Evolutionary conservation across 1,140 invertebrate species (phyloP), one percentile per base, ranked within the genome.

Genomic region (Caerostris extrusa): DNA sequence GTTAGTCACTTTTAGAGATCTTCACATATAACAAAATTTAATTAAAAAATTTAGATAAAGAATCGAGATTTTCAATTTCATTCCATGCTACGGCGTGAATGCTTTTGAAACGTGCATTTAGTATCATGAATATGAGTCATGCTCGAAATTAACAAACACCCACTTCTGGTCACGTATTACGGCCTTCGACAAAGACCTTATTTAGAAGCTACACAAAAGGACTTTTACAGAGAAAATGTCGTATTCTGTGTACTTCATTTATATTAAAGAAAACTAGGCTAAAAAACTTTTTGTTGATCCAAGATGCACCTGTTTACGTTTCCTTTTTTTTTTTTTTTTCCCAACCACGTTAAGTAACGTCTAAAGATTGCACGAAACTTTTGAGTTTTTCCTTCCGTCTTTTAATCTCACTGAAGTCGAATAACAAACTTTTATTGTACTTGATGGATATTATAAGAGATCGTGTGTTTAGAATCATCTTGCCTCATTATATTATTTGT

Each of bases 91-190:
- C 14, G 71, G 71, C 8, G 71, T 50, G 71, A 77, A 77, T 77
- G 71, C 71, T 77, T 77, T 77, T 50, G 10, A 77, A 53, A 53
- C 71, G 71, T 77, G 71, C 71, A 50, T 34, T 12, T 19, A 7
- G 34, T 77, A 34, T 77, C 71, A 53, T 77, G 71, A 34, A 3
- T 85, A 2, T 85, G 83, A 85, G 57, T 85, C 83, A 85, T 85
- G 83, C 83, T 85, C 83, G 57, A 60, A 57, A 56, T 85, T 85
- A 85, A 58, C 55, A 58, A 85, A 85, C 83, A 85, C 83, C 83
- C 53, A 85, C 83, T 55, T 85, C 57, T 85, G n/a, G 83, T 85
- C 83, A 85, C 83, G 83, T 85, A 85, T 34, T 58, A 85, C n/a
- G 55, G 55, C 83, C 12, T 85, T 85, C 53, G 83, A 58, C 83